These are phyloP conservation scores for Tetragnatha montana DNA, from an alignment of 2,888 invertebrate genomes.

Conservation along the genomic window DNA sequence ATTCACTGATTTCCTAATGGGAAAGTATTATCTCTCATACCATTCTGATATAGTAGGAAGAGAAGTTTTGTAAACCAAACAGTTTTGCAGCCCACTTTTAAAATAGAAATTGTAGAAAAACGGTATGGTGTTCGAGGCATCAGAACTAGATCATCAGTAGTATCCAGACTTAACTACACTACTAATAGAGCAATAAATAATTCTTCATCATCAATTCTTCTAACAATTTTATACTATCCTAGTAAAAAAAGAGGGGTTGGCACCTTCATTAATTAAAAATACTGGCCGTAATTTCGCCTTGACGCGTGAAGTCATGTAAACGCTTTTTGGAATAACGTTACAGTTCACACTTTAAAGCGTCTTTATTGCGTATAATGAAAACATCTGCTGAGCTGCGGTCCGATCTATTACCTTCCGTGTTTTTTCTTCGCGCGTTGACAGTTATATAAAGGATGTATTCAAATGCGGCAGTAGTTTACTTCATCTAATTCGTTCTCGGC, in stretches of 20 bases:
- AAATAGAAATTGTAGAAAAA: no score
- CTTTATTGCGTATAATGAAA: conserved; percentile 46
- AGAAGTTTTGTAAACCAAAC: no score
- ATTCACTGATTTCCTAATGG: no score
- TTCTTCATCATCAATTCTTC: no score
- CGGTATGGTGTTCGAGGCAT: not conserved
- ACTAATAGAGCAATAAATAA: no score
- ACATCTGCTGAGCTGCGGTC: conserved; percentile 42
- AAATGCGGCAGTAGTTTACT: conserved; percentile 24
- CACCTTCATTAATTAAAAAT: no score
- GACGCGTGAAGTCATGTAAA: conserved; percentile 15
- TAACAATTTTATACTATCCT: no score
- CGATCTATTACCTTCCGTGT: conserved; percentile 42
- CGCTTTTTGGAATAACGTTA: conserved; percentile 17
- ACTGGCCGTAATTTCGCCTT: not conserved
- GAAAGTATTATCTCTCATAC: no score
- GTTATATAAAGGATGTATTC: conserved; percentile 52
- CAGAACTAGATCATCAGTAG: no score
- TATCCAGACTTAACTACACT: not conserved
- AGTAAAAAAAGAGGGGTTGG: no score
- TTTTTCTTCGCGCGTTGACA: conserved; percentile 44
- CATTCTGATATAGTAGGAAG: no score
- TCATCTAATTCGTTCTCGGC: conserved; percentile 44
- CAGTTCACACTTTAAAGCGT: conserved; percentile 29
- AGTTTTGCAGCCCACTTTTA: no score